A percentile compares a stretch with the other conserved stretches of the same genome.
Evolutionary conservation across 2,113 vertebrate genomes (phyloP).

Genomic region (Corythaixoides concolor): DNA sequence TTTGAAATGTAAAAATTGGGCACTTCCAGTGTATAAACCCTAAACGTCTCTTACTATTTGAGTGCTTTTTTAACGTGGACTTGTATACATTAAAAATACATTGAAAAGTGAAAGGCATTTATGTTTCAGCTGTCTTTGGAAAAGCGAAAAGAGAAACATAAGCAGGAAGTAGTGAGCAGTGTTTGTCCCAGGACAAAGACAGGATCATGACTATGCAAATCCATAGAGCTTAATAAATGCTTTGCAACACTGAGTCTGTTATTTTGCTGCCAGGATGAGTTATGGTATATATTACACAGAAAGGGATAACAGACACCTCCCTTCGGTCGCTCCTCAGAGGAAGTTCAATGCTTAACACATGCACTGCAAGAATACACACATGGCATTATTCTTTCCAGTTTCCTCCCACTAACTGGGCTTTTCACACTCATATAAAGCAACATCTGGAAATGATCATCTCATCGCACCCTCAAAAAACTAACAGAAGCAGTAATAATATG

Average conservation of each 20-base stretch:
- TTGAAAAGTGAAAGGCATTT: slow-evolving; percentile 5
- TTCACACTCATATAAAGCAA: neutral
- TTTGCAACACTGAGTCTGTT: neutral
- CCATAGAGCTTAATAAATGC: neutral
- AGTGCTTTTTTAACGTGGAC: slow-evolving; percentile 51
- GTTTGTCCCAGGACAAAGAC: neutral
- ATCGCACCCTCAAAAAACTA: neutral
- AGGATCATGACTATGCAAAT: neutral
- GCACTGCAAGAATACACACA: neutral
- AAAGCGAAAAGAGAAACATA: neutral
- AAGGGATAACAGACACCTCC: neutral
- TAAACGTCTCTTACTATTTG: slow-evolving; percentile 26
- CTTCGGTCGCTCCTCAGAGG: neutral
- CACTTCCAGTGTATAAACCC: neutral
- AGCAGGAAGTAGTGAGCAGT: neutral
- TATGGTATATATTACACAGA: neutral
- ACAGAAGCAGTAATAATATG: slow-evolving; percentile 43
- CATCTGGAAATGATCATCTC: slow-evolving; percentile 47
- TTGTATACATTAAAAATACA: neutral
- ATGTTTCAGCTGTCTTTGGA: slow-evolving; percentile 19
- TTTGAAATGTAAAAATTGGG: slow-evolving; percentile 32
- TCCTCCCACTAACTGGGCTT: neutral
- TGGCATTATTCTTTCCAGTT: neutral
- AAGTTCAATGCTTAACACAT: neutral
- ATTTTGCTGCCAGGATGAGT: neutral